A percentile compares a stretch with the other conserved stretches of the same genome.
phyloP scores from a whole-genome alignment of 2,113 vertebrate genomes.

The Felis chaus region DNA sequence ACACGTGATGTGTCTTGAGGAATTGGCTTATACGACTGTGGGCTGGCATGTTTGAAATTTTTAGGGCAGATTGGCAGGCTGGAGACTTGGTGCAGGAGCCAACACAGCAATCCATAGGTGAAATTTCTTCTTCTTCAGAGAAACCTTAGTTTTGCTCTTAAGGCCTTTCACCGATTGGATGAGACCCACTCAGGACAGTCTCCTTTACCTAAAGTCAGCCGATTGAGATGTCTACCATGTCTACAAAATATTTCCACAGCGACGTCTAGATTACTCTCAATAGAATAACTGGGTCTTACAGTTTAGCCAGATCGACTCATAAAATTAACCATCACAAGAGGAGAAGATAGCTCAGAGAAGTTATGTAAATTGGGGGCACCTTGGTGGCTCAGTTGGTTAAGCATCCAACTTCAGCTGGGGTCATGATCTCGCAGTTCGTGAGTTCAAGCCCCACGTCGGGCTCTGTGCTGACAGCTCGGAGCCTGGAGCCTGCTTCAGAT shows the following conservation, averaged over 20 bases:
- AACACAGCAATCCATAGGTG: neutral
- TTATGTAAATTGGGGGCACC: neutral
- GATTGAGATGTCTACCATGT: neutral
- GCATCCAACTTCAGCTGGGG: no score
- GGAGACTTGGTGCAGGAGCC: neutral
- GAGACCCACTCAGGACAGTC: neutral
- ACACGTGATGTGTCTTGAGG: neutral
- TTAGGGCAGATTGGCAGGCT: no score
- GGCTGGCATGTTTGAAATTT: neutral
- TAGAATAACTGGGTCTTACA: neutral
- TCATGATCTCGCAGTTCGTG: no score
- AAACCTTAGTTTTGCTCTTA: neutral
- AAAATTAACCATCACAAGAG: neutral
- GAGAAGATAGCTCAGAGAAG: neutral
- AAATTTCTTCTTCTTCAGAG: neutral
- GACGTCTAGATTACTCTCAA: neutral
- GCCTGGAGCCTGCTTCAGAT: no score
- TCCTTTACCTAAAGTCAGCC: neutral
- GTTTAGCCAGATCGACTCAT: neutral
- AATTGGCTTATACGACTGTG: neutral
- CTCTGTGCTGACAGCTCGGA: no score
- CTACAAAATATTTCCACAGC: neutral
- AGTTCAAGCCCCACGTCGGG: no score
- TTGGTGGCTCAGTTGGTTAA: no score
- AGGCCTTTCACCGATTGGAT: neutral